These are phyloP conservation scores for Leptothorax acervorum DNA, from an alignment of 2,888 invertebrate genomes.

Conservation along the genomic window DNA sequence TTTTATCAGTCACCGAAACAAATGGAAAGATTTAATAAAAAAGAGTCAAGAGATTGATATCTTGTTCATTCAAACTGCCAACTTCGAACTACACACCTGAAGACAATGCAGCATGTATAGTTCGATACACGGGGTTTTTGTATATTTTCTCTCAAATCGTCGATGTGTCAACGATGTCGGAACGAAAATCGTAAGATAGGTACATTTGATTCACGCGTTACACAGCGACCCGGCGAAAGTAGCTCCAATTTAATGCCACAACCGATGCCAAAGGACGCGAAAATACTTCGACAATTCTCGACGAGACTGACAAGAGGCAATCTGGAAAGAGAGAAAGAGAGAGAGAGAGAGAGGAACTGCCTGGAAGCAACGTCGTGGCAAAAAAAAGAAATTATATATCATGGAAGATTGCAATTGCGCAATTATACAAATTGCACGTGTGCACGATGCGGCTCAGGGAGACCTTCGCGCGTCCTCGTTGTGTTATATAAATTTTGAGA, in stretches of 20 bases:
- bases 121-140: not conserved
- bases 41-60: not conserved
- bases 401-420: constrained; percentile 4
- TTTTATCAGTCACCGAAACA: not conserved
- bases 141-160: not conserved
- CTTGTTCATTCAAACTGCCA: not conserved
- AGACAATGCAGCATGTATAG: not conserved
- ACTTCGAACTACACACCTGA: not conserved
- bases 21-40: not conserved
- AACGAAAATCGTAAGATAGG: constrained; percentile 14
- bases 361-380: not conserved
- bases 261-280: not conserved
- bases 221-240: constrained; percentile 45
- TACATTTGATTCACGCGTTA: constrained; percentile 14
- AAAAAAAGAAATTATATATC: constrained; percentile 7
- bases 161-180: not conserved
- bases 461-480: constrained; percentile 53
- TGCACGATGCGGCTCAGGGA: constrained; percentile 15
- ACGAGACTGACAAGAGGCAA: not conserved
- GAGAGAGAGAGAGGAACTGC: not conserved
- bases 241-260: constrained; percentile 39
- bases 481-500: constrained; percentile 43
- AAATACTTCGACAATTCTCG: not conserved
- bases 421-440: constrained; percentile 12
- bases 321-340: not conserved